These are phyloP conservation scores for Gracilinanus agilis DNA, from an alignment of 2,113 vertebrate species.

Conservation along the genomic window DNA sequence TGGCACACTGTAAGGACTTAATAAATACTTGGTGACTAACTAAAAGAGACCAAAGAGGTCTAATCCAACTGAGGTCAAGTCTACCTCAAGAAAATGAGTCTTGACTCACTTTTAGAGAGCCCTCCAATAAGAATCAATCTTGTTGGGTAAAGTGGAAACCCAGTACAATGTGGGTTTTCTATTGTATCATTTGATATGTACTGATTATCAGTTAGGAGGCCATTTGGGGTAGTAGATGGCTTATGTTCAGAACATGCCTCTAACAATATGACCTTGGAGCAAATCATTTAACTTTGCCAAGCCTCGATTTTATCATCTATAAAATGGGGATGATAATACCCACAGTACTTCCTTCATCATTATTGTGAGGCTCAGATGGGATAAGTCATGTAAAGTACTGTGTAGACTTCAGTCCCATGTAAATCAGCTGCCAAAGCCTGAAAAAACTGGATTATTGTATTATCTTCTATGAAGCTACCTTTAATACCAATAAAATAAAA, in stretches of 20 bases:
- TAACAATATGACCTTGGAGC: background rate
- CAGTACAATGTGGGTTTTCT: background rate
- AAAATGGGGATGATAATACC: background rate
- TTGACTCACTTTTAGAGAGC: background rate
- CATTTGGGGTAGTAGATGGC: background rate
- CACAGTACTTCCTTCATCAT: background rate
- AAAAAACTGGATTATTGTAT: background rate
- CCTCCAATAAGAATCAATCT: background rate
- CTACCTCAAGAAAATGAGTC: background rate
- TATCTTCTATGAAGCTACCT: background rate
- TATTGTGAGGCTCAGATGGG: background rate
- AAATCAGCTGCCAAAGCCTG: background rate
- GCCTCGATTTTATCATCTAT: background rate
- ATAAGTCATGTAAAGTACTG: background rate
- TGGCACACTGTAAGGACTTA: background rate
- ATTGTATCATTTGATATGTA: background rate
- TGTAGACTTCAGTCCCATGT: background rate
- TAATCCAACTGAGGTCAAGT: background rate
- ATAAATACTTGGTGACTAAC: background rate
- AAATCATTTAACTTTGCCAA: background rate
- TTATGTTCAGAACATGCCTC: background rate
- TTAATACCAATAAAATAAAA: background rate
- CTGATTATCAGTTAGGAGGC: background rate
- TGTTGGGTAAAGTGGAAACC: background rate
- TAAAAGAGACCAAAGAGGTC: background rate